phyloP scores from a whole-genome alignment of 2,113 vertebrate genomes.

The Microcebus murinus region DNA sequence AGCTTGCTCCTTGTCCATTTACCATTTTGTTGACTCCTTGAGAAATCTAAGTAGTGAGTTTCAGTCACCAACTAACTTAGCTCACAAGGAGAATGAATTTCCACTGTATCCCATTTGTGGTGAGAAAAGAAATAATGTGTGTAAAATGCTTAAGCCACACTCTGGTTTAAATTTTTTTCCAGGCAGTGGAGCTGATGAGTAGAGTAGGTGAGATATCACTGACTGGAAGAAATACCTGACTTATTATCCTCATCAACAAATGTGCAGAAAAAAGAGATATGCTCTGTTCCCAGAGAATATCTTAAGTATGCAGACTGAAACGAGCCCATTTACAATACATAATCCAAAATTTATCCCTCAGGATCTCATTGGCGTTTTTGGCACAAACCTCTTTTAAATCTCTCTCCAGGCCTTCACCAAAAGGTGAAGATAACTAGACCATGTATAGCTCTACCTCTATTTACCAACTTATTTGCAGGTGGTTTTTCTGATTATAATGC shows the following conservation, averaged over 20 bases:
- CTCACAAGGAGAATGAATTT: neutral
- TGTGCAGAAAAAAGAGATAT: neutral
- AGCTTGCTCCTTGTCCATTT: neutral
- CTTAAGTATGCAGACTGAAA: neutral
- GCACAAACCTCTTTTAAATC: neutral
- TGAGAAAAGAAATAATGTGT: conserved; percentile 33
- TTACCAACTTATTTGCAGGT: neutral
- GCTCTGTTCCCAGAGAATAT: neutral
- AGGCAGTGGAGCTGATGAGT: neutral
- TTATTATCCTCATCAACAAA: neutral
- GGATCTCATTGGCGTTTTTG: neutral
- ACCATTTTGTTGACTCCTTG: neutral
- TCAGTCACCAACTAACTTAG: neutral
- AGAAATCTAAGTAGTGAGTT: conserved; percentile 15
- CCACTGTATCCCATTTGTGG: neutral
- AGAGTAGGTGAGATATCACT: neutral
- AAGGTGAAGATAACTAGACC: neutral
- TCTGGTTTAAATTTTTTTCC: neutral
- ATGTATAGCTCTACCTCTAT: neutral
- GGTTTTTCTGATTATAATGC: neutral
- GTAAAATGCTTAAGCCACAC: neutral
- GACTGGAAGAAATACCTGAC: neutral
- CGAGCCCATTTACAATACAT: neutral
- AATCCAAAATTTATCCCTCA: neutral
- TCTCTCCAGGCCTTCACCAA: neutral